Evolutionary conservation across 2,113 vertebrate species (phyloP).

Genomic region (Malaclemys terrapin): DNA sequence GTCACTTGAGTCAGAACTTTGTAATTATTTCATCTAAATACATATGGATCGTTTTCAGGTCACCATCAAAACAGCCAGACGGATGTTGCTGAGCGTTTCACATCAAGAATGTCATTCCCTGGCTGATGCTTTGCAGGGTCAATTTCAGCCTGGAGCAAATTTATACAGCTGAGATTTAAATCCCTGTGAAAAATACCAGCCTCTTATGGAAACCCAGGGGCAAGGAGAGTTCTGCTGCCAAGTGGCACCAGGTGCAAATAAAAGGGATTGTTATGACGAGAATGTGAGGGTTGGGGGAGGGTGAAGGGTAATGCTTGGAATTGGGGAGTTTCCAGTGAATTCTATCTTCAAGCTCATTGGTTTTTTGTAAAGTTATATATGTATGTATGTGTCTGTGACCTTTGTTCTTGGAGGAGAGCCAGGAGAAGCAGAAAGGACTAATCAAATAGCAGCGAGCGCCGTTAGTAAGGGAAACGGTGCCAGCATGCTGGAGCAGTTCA

Average conservation of each 20-base stretch:
- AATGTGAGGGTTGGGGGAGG: slow-evolving; percentile 33
- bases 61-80: not conserved
- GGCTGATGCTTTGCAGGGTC: not conserved
- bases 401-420: slow-evolving; percentile 63
- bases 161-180: slow-evolving; percentile 71
- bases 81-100: not conserved
- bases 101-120: slow-evolving; percentile 23
- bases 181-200: slow-evolving; percentile 58
- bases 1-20: not conserved
- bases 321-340: slow-evolving; percentile 68
- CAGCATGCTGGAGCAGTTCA: slow-evolving; percentile 58
- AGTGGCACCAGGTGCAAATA: slow-evolving; percentile 49
- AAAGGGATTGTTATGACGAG: slow-evolving; percentile 61
- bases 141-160: slow-evolving; percentile 39
- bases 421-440: slow-evolving; percentile 69
- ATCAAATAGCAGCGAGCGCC: slow-evolving; percentile 62
- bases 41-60: not conserved
- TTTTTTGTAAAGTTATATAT: slow-evolving; percentile 68
- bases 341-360: slow-evolving; percentile 31
- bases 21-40: not conserved
- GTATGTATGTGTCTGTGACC: slow-evolving; percentile 67
- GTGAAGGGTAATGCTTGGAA: slow-evolving; percentile 30
- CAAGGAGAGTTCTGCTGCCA: slow-evolving; percentile 55
- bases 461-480: slow-evolving; percentile 46
- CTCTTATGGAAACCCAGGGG: slow-evolving; percentile 66